A percentile compares a stretch with the other conserved stretches of the same genome.
phyloP scores from a whole-genome alignment of 2,888 invertebrate species.

The Elaeidobius kamerunicus region DNA sequence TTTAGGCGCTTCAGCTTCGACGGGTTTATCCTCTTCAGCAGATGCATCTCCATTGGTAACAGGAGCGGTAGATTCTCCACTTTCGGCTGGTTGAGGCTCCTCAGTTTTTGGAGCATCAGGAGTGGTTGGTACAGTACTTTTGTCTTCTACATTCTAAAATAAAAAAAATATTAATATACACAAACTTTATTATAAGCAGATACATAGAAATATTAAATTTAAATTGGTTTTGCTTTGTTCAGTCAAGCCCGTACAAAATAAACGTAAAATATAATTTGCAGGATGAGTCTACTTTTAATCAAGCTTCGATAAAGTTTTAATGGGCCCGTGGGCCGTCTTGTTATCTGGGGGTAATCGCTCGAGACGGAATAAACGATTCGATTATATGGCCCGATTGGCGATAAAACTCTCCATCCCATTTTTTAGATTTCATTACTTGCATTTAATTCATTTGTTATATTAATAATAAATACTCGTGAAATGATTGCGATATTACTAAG shows the following conservation, averaged over 20 bases:
- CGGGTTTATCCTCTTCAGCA: constrained; percentile 23
- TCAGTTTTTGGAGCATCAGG: constrained; percentile 44
- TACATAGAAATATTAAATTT: constrained; percentile 2
- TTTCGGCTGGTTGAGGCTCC: constrained; percentile 32
- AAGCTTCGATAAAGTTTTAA: constrained; percentile 15
- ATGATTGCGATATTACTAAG: no score
- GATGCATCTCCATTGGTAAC: constrained; percentile 37
- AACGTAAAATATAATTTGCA: constrained; percentile 6
- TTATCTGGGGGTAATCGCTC: constrained; percentile 22
- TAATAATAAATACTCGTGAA: constrained; percentile 9
- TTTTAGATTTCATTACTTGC: constrained; percentile 6
- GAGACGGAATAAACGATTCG: constrained; percentile 23
- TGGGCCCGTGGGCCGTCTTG: constrained; percentile 15
- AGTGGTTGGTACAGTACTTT: constrained; percentile 40
- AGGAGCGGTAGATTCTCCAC: constrained; percentile 20
- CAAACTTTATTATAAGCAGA: no score
- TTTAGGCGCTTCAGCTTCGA: constrained; percentile 40
- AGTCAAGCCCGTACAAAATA: constrained; percentile 6
- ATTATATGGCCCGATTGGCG: constrained; percentile 22
- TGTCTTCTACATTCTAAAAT: constrained; percentile 46
- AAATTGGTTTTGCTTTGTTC: background rate
- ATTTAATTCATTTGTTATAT: constrained; percentile 20
- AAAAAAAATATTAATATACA: no score
- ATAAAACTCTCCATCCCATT: constrained; percentile 14
- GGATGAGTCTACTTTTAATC: constrained; percentile 9